A percentile compares a stretch with the other conserved stretches of the same genome.
Evolutionary conservation across 1,140 invertebrate species (phyloP).

Genomic region (Lasaia peninsularis): DNA sequence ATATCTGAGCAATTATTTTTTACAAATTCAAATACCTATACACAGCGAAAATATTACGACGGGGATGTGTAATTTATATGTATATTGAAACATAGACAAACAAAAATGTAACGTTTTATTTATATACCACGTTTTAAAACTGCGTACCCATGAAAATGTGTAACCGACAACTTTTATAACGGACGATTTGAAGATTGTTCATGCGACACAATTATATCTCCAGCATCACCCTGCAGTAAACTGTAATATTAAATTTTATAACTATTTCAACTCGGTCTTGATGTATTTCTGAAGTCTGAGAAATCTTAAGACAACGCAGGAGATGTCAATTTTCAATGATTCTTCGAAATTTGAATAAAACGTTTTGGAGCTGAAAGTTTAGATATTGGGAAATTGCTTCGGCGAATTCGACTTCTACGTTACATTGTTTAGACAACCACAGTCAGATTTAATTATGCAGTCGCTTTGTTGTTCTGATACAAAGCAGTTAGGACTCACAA

Average conservation of each 20-base stretch:
- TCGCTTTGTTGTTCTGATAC: neutral
- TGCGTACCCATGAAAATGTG: neutral
- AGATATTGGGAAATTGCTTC: conserved; percentile 2
- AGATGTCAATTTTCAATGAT: neutral
- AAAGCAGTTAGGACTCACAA: neutral
- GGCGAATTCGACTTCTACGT: neutral
- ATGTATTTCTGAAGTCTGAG: neutral
- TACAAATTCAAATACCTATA: too few species aligned
- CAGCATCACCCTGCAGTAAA: neutral
- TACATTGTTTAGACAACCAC: neutral
- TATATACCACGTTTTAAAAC: too few species aligned
- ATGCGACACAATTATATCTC: neutral
- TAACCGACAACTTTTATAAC: neutral
- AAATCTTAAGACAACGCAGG: neutral
- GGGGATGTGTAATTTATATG: too few species aligned
- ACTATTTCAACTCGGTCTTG: neutral
- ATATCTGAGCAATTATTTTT: too few species aligned
- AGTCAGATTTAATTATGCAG: conserved; percentile 4
- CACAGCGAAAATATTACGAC: too few species aligned
- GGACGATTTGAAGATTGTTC: neutral
- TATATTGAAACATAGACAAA: too few species aligned
- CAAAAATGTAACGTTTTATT: too few species aligned
- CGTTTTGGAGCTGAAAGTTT: neutral
- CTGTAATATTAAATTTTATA: neutral
- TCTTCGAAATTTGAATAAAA: neutral